Conservation (phyloP, 2,797 vertebrate genomes). For the Lepus townsendii region DNA sequence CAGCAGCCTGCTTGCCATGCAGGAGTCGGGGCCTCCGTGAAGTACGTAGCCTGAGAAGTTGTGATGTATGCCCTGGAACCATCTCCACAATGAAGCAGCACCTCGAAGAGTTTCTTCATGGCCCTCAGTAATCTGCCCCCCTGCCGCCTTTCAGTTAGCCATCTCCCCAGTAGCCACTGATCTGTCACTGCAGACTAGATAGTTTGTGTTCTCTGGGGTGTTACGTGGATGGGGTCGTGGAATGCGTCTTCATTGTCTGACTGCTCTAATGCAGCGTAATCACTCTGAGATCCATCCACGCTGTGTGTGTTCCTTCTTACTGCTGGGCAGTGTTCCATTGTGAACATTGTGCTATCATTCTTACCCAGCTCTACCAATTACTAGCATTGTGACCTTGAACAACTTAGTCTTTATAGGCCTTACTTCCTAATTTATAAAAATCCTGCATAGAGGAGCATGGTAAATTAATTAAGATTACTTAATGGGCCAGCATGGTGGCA, state of each 20-base stretch:
- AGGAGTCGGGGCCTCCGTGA: background rate
- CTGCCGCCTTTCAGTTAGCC: background rate
- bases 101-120: background rate
- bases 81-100: background rate
- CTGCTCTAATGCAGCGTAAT: slow-evolving; percentile 25
- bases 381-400: slow-evolving; percentile 2
- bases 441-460: background rate
- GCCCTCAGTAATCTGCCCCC: background rate
- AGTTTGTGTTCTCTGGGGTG: slow-evolving; percentile 39
- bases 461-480: slow-evolving; percentile 47
- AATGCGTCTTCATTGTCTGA: background rate
- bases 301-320: slow-evolving; percentile 26
- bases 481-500: background rate
- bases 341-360: background rate
- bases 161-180: background rate
- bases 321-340: background rate
- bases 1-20: background rate
- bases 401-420: slow-evolving; percentile 17
- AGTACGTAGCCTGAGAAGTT: background rate
- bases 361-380: background rate
- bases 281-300: background rate
- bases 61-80: background rate
- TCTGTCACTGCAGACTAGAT: background rate
- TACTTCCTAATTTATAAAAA: slow-evolving; percentile 51
- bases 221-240: background rate